Base-by-base conservation (phyloP, 2,888 invertebrate genomes). In the Spisula subtruncata region DNA sequence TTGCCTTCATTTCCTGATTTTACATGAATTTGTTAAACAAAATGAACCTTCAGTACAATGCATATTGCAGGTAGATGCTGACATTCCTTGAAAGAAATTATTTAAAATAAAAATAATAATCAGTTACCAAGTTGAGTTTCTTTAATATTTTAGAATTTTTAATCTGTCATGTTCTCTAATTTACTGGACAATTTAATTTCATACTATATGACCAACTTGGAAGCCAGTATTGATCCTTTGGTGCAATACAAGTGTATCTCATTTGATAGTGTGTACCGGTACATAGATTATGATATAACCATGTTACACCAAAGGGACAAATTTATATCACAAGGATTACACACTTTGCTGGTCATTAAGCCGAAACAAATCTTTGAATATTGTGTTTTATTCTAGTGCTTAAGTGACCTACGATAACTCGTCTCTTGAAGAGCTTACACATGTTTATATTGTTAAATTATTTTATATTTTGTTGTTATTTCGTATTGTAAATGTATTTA, bases 401-500 rank as follows among this genome's bases (percentile, higher is more conserved):
- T 66, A 60, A 25, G 25, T 25, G n/a, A 25, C 20, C 2, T n/a
- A 66, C 10, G 25, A 66, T 25, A 20, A n/a, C 6, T 25, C 25
- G 14, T 60, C 8, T 12, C 56, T 12, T 56, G 56, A 56, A 56
- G 60, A 20, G 1, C 60, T 6, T 18, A 60, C 6, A 60, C 54
- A 0, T 60, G n/a, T 66, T 66, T 66, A n/a, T 66, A 10, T n/a
- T n/a, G n/a, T n/a, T n/a, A n/a, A n/a, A n/a, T n/a, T 66, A 66
- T 66, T 66, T 25, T 66, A 66, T 66, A n/a, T 66, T 66, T 66
- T 66, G 60, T 66, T 66, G 60, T 66, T 25, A 25, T 25, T 66
- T 66, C 25, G n/a, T 66, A 25, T 66, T 66, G 60, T 66, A 66
- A n/a, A 66, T 66, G 60, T 66, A 25, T 66, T 66, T 66, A 66